Conservation (phyloP, 2,888 invertebrate species). For the Scrobipalpa costella region DNA sequence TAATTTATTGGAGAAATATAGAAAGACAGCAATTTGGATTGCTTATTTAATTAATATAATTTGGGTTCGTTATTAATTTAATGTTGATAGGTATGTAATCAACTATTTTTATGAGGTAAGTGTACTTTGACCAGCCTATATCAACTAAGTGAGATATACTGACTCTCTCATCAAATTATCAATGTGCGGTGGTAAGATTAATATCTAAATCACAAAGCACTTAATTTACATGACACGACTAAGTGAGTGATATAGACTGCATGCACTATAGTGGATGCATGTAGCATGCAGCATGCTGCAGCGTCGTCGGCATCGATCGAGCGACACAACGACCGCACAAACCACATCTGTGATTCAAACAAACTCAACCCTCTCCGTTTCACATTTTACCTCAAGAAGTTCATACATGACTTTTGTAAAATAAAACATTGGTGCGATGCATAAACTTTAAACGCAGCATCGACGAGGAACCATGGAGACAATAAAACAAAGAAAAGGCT, state of each 20-base stretch:
- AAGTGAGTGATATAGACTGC: not conserved
- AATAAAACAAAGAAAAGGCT: constrained; percentile 79
- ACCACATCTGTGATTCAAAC: constrained; percentile 49
- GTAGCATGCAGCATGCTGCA: not conserved
- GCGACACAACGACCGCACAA: constrained; percentile 55
- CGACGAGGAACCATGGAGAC: constrained; percentile 78
- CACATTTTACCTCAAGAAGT: constrained; percentile 72
- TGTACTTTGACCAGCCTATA: too few relatives aligned
- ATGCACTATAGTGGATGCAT: not conserved
- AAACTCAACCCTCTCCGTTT: constrained; percentile 54
- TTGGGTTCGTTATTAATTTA: too few relatives aligned
- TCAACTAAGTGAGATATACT: too few relatives aligned
- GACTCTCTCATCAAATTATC: too few relatives aligned
- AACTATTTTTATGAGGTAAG: too few relatives aligned
- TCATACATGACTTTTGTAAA: constrained; percentile 77
- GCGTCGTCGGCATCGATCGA: constrained; percentile 8
- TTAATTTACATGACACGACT: not conserved
- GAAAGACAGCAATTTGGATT: too few relatives aligned
- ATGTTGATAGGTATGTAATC: too few relatives aligned
- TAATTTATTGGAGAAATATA: too few relatives aligned
- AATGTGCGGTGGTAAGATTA: too few relatives aligned
- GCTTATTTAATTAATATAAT: too few relatives aligned
- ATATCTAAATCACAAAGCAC: not conserved
- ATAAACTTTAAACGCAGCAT: constrained; percentile 80
- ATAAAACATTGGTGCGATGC: constrained; percentile 79